Evolutionary conservation across 2,888 invertebrate species (phyloP).

Genomic region (Podotricha telesiphe): DNA sequence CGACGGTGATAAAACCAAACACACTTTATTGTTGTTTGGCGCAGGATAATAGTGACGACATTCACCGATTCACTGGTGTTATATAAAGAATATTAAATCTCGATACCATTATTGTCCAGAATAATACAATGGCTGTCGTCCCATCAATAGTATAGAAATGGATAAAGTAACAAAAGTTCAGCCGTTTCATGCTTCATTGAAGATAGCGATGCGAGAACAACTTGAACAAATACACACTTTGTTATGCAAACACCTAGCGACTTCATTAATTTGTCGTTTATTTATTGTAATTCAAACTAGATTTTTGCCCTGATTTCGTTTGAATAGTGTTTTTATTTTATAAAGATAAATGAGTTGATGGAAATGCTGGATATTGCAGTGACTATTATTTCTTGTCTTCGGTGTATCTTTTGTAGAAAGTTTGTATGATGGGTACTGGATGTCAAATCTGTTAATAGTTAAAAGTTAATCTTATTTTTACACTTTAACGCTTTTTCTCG

Average conservation of each 20-base stretch:
- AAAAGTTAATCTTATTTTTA: no score
- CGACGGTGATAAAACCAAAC: neutral
- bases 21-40: neutral
- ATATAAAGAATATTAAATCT: constrained; percentile 21
- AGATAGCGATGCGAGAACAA: constrained; percentile 21
- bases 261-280: constrained; percentile 18
- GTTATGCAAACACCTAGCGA: constrained; percentile 22
- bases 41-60: neutral
- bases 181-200: constrained; percentile 31
- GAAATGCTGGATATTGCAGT: no score
- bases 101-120: constrained; percentile 9
- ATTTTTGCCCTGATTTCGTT: neutral
- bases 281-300: neutral
- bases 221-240: constrained; percentile 16
- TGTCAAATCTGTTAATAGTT: no score
- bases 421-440: no score
- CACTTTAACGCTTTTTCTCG: no score
- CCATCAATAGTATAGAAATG: constrained; percentile 22
- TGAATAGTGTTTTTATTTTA: neutral
- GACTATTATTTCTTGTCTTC: no score
- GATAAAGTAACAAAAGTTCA: constrained; percentile 26
- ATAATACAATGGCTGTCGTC: constrained; percentile 8
- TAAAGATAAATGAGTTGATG: neutral
- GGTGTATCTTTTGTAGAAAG: no score
- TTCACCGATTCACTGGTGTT: constrained; percentile 10